These are phyloP conservation scores for Drosophila anomalata DNA, from an alignment of 2,888 invertebrate genomes.

Conservation along the genomic window DNA sequence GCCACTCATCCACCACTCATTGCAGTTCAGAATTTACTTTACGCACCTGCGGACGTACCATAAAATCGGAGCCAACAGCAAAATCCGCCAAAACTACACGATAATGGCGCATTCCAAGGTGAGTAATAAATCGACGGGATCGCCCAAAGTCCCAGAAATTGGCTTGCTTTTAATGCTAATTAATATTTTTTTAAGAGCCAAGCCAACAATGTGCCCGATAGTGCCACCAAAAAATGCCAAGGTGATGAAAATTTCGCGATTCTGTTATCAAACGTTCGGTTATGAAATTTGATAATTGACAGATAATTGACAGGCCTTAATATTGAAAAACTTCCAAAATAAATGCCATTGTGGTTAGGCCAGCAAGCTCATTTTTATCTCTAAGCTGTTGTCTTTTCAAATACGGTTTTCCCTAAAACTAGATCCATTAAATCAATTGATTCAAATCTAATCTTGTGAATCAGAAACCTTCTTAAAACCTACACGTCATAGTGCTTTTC, in stretches of 20 bases:
- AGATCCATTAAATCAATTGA: not conserved
- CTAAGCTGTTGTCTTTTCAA: too few species aligned
- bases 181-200: constrained; percentile 1
- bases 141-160: constrained; percentile 14
- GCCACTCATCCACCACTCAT: not conserved
- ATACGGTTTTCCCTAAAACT: too few species aligned
- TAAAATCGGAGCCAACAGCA: not conserved
- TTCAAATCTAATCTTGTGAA: not conserved
- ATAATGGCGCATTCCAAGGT: constrained; percentile 45
- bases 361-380: not conserved
- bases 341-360: not conserved
- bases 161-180: constrained; percentile 10
- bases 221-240: constrained; percentile 11
- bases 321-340: not conserved
- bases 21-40: constrained; percentile 38
- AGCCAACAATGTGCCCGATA: constrained; percentile 1
- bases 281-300: constrained; percentile 20
- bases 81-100: constrained; percentile 3
- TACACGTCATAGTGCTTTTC: not conserved
- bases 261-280: constrained; percentile 18
- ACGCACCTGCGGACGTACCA: constrained; percentile 17
- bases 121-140: constrained; percentile 22
- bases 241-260: constrained; percentile 1
- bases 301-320: not conserved
- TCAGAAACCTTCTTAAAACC: not conserved